A percentile compares a stretch with the other conserved stretches of the same genome.
Conservation (phyloP, 2,113 vertebrate species). For the rabbit (Oryctolagus cuniculus) region mOryCun1.1 NC_091438.1:85497001-85497500, state of each 20-base stretch:
- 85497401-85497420: not conserved
- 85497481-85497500: not conserved
- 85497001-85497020: too few relatives aligned
- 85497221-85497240: not conserved
- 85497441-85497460: not conserved
- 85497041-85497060: too few relatives aligned
- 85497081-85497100: not conserved
- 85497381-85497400: not conserved
- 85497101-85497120: constrained; percentile 21
- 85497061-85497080: too few relatives aligned
- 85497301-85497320: not conserved
- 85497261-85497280: not conserved
- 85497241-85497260: not conserved
- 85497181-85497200: not conserved
- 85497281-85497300: constrained; percentile 25
- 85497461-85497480: not conserved
- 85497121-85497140: not conserved
- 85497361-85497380: not conserved
- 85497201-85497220: not conserved
- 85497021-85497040: too few relatives aligned
- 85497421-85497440: not conserved
- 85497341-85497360: not conserved
- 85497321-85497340: constrained; percentile 39
- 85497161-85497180: not conserved
- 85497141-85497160: not conserved